Evolutionary conservation across 2,888 invertebrate species (phyloP).

Genomic region (Selenia dentaria): DNA sequence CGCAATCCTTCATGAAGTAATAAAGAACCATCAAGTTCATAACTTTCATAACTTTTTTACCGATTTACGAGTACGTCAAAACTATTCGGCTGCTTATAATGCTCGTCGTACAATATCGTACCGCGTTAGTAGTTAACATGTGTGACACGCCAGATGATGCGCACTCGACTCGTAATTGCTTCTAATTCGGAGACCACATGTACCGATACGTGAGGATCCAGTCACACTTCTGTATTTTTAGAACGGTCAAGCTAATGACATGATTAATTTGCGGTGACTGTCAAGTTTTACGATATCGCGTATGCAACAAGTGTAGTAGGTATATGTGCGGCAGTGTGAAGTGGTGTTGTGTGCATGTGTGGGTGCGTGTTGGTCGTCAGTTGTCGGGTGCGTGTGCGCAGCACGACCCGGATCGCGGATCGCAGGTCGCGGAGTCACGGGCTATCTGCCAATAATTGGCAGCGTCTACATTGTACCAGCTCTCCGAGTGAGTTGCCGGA

Average conservation of each 20-base stretch:
- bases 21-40: too few species aligned
- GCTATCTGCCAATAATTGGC: constrained; percentile 2
- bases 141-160: constrained; percentile 10
- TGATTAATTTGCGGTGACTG: constrained; percentile 16
- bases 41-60: too few species aligned
- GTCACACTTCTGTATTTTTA: constrained; percentile 6
- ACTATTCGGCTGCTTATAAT: too few species aligned
- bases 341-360: not conserved
- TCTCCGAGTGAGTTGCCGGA: not conserved
- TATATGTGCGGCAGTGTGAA: not conserved
- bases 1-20: too few species aligned
- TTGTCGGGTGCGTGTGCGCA: not conserved
- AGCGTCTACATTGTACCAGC: not conserved
- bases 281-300: constrained; percentile 10
- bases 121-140: not conserved
- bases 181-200: not conserved
- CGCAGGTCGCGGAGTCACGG: not conserved
- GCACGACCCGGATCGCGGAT: not conserved
- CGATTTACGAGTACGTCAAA: too few species aligned
- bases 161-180: constrained; percentile 6
- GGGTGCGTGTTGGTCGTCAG: not conserved
- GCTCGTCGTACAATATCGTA: too few species aligned
- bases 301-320: constrained; percentile 7
- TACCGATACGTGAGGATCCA: not conserved
- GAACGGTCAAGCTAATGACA: constrained; percentile 17